phyloP scores from a whole-genome alignment of 2,888 invertebrate genomes.

The Spodoptera exigua region DNA sequence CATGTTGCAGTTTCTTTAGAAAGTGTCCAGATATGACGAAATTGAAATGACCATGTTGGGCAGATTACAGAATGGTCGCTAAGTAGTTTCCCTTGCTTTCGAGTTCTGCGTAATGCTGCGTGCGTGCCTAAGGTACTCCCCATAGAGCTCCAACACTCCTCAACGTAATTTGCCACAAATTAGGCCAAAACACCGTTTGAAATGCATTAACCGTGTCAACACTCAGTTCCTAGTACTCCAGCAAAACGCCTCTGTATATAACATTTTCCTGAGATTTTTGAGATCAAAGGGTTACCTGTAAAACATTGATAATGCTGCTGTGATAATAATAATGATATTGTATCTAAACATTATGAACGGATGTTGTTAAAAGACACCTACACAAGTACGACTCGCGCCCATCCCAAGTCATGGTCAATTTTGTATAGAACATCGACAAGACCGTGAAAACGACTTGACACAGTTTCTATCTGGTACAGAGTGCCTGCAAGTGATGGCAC shows the following conservation, averaged over 20 bases:
- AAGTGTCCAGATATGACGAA: constrained; percentile 87
- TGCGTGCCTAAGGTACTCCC: constrained; percentile 80
- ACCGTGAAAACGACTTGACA: constrained; percentile 86
- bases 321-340: constrained; percentile 17
- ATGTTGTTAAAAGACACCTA: constrained; percentile 62
- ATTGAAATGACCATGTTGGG: constrained; percentile 79
- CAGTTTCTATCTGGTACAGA: constrained; percentile 80
- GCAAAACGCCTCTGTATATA: constrained; percentile 47
- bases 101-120: constrained; percentile 80
- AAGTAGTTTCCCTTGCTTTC: constrained; percentile 76
- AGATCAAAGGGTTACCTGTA: constrained; percentile 4
- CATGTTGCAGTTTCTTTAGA: constrained; percentile 85
- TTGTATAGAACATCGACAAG: constrained; percentile 71
- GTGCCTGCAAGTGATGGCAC: constrained; percentile 82
- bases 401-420: constrained; percentile 80
- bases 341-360: constrained; percentile 58
- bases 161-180: constrained; percentile 71
- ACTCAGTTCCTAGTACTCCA: constrained; percentile 58
- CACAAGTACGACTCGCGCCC: constrained; percentile 61
- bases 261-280: constrained; percentile 34
- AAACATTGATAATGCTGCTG: constrained; percentile 9
- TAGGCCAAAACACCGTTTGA: constrained; percentile 71
- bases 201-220: constrained; percentile 58
- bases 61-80: constrained; percentile 78
- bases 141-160: constrained; percentile 63